Evolutionary conservation across 2,888 invertebrate genomes (phyloP).

Genomic region (Clusia tigrina): DNA sequence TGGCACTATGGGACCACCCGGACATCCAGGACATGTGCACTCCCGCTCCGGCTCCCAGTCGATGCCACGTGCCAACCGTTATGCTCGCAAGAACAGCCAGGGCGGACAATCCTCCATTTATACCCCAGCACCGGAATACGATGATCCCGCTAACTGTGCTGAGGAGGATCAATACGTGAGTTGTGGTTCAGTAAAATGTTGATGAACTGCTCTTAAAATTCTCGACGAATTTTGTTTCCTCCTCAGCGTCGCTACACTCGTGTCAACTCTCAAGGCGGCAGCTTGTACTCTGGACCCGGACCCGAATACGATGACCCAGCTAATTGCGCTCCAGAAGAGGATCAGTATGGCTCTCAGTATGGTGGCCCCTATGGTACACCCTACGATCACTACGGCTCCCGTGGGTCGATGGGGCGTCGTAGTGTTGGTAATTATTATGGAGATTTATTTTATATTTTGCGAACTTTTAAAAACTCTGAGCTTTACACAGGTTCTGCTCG

Average conservation of each 20-base stretch:
- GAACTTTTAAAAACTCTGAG: too few species aligned
- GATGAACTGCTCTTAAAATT: not conserved
- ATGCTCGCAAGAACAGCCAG: conserved; percentile 77
- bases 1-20: conserved; percentile 83
- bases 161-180: conserved; percentile 88
- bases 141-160: conserved; percentile 91
- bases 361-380: conserved; percentile 78
- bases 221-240: not conserved
- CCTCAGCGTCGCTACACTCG: conserved; percentile 75
- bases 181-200: not conserved
- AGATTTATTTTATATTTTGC: not conserved
- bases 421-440: conserved; percentile 67
- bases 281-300: conserved; percentile 72
- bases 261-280: conserved; percentile 71
- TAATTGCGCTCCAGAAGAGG: conserved; percentile 89
- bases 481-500: conserved; percentile 59
- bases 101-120: conserved; percentile 85
- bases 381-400: conserved; percentile 88
- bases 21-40: conserved; percentile 78
- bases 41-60: conserved; percentile 89
- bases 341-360: conserved; percentile 90
- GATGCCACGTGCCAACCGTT: conserved; percentile 81
- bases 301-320: conserved; percentile 95
- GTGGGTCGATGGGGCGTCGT: conserved; percentile 79
- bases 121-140: conserved; percentile 86